Base-by-base conservation (phyloP, 1,140 invertebrate species). In the Diplogasteroides magnus region DNA sequence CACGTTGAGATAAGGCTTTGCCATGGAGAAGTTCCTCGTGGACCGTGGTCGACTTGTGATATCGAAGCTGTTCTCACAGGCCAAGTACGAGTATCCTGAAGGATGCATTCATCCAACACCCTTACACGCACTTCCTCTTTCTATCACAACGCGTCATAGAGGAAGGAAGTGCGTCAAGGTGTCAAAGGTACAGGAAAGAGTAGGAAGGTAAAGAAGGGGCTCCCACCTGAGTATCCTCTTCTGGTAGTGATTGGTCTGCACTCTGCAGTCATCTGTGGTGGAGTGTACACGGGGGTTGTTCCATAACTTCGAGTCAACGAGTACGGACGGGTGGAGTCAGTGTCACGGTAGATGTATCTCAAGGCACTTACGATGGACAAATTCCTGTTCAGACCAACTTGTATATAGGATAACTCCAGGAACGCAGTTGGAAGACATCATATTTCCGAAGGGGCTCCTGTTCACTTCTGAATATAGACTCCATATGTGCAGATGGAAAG, bases 331-430 rank as follows among this genome's bases (percentile, higher is more conserved):
- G 61, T 31, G 73, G 58, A 67, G 64, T 71, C 48, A 28, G 64
- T 63, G 25, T 61, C 31, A 25, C 74, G 68, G 72, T 75, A 73
- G 23, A 73, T 67, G 58, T 74, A 74, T 64, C 73, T 74, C 32
- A n/a, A 70, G 65, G 15, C 14, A 55, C 2, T 19, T 28, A 67
- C 2, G n/a, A 32, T 23, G 61, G 15, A 23, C 2, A 61, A 26
- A 25, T 26, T 32, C 19, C 31, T 61, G 25, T 13, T 25, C 59
- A 23, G 13, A 58, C 70, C 61, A 31, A 73, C 74, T 75, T 75
- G 62, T 74, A 75, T 32, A 75, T 75, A 19, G 74, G 74, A 32
- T 75, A 75, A n/a, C 69, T 72, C 74, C 74, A 75, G 3, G 74
- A 74, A 37, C 74, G 31, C 14, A 75, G 57, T 29, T 67, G 67